Evolutionary conservation across 2,797 vertebrate species (phyloP).

Genomic region (Hippopotamyrus pictus): DNA sequence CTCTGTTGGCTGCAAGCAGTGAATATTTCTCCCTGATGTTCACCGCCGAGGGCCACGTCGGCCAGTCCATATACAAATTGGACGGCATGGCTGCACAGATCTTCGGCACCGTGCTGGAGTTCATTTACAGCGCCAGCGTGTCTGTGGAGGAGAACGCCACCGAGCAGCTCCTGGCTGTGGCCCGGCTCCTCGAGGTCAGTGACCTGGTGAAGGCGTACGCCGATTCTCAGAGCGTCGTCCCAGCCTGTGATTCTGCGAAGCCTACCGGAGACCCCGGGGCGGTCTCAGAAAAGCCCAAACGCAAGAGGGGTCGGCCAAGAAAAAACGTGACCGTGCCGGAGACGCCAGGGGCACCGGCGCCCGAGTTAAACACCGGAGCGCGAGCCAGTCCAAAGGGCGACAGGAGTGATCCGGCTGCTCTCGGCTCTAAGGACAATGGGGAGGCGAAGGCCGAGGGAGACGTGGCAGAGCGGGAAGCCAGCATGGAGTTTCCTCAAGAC

Average conservation of each 20-base stretch:
- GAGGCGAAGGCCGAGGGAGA: neutral
- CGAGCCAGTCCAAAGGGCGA: neutral
- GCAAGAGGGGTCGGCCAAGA: conserved; percentile 79
- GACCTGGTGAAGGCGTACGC: conserved; percentile 76
- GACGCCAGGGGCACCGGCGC: neutral
- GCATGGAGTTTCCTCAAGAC: conserved; percentile 33
- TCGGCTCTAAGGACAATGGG: neutral
- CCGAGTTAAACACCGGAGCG: neutral
- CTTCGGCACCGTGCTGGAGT: conserved; percentile 78
- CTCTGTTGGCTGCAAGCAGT: conserved; percentile 87
- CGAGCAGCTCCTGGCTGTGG: conserved; percentile 76
- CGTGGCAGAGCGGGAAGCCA: neutral
- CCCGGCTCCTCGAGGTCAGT: conserved; percentile 73
- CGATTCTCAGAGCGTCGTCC: conserved; percentile 48
- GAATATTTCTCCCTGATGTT: conserved; percentile 91
- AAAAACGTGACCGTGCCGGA: conserved; percentile 47
- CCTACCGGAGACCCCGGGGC: neutral
- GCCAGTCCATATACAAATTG: conserved; percentile 69
- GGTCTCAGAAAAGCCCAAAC: conserved; percentile 46
- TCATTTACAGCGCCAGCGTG: conserved; percentile 86
- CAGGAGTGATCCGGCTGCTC: neutral
- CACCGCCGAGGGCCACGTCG: conserved; percentile 65
- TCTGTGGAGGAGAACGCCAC: conserved; percentile 64
- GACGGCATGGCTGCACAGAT: conserved; percentile 74
- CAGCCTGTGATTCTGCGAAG: conserved; percentile 17